Percentiles rank a stretch among this genome's conserved stretches.
Conservation (phyloP, 2,797 vertebrate genomes). For the Accipiter badius region DNA sequence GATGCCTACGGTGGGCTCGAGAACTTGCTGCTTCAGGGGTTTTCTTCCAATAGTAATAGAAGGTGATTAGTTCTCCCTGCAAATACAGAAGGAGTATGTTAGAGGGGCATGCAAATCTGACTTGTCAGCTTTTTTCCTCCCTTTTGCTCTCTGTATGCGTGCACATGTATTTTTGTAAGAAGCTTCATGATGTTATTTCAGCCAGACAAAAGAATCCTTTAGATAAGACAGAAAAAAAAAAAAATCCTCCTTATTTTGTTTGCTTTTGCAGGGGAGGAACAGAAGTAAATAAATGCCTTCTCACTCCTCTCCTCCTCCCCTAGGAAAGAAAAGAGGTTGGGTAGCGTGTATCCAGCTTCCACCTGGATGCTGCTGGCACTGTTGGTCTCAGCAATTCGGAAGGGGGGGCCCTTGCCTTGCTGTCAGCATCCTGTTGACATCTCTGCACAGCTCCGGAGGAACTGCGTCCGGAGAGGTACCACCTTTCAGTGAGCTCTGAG, state of each 20-base stretch:
- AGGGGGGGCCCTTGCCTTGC: background rate
- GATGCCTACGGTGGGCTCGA: constrained; percentile 94
- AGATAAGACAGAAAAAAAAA: background rate
- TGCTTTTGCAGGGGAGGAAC: background rate
- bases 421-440: background rate
- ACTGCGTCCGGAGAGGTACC: background rate
- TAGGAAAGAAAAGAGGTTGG: background rate
- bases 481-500: background rate
- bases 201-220: background rate
- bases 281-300: background rate
- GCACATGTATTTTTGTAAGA: background rate
- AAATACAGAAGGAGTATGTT: constrained; percentile 10
- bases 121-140: background rate
- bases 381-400: background rate
- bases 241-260: rapidly evolving
- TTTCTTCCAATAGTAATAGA: constrained; percentile 99
- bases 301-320: background rate
- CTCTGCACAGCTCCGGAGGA: background rate
- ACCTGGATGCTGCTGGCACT: background rate
- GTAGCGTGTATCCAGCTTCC: background rate
- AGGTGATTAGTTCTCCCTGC: constrained; percentile 97
- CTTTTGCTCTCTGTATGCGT: background rate
- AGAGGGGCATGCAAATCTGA: background rate
- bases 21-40: constrained; percentile 97
- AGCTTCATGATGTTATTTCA: background rate